phyloP scores from a whole-genome alignment of 1,140 invertebrate genomes.

The Leptoteleia sp. region DNA sequence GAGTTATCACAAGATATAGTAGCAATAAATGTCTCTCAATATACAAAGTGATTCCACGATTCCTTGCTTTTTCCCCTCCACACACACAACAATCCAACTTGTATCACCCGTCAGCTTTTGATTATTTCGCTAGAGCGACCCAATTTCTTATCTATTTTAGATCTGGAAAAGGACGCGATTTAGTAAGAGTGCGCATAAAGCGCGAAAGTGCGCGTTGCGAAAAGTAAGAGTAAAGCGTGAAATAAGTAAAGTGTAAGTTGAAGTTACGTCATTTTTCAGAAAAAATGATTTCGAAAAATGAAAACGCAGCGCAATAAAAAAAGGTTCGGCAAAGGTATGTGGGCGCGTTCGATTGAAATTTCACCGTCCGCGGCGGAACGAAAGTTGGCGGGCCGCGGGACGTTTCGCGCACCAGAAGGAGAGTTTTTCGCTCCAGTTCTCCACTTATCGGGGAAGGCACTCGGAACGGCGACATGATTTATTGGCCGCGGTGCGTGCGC shows the following conservation, averaged over 20 bases:
- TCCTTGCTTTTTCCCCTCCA: too few species aligned
- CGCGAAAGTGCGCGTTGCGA: slow-evolving; percentile 32
- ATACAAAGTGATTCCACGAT: too few species aligned
- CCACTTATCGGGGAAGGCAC: too few species aligned
- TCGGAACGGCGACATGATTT: too few species aligned
- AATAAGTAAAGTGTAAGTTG: slow-evolving; percentile 46
- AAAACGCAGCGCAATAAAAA: slow-evolving; percentile 41
- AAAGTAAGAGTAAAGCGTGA: slow-evolving; percentile 53
- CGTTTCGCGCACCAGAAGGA: slow-evolving; percentile 69
- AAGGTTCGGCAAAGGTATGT: slow-evolving; percentile 15
- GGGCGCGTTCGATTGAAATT: slow-evolving; percentile 68
- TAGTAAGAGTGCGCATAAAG: slow-evolving; percentile 30
- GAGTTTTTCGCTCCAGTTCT: slow-evolving; percentile 79
- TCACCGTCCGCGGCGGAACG: slow-evolving; percentile 71
- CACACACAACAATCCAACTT: too few species aligned
- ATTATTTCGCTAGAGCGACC: not conserved
- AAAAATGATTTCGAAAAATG: slow-evolving; percentile 41
- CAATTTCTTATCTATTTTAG: not conserved
- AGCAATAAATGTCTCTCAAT: too few species aligned
- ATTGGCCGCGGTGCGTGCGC: too few species aligned
- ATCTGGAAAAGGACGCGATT: slow-evolving; percentile 10
- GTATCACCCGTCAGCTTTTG: too few species aligned
- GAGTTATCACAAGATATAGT: too few species aligned
- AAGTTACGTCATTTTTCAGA: slow-evolving; percentile 53
- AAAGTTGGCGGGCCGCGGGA: slow-evolving; percentile 44